Evolutionary conservation across 2,113 vertebrate species (phyloP), one percentile per base, ranked within the genome.

Genomic region (Microtus richardsoni): DNA sequence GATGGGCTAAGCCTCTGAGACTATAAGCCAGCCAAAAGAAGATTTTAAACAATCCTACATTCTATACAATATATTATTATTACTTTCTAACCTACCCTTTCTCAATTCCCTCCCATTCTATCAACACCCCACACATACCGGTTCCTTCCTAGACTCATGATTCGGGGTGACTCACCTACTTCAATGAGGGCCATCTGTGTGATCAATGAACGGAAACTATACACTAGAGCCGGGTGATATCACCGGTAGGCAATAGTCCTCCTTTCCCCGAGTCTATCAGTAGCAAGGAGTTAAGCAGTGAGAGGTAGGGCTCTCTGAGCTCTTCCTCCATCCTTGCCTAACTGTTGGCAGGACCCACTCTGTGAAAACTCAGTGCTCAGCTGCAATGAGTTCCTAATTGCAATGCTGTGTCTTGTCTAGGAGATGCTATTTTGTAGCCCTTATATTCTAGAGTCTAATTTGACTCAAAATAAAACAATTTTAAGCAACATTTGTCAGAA

Each of bases 41-140:
- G 93, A 89, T 16, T 58, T 89, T 91, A 71, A 95, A 30, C 84
- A 91, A 83, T 62, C 13, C 22, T 19, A 88, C 60, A 68, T 78
- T 24, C 4, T 74, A 26, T 21, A 41, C 3, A 36, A 60, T 28
- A 41, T 3, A 60, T 83, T 41, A 6, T 83, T n/a, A 39, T 14
- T 60, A 83, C 79, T 39, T 36, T 60, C 78, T n/a, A 7, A 4
- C 6, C 11, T 60, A 41, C 54, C 80, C 54, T 26, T 41, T 62
- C n/a, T 28, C 58, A 62, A 14, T 6, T 58, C 79, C 52, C 36
- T 39, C 36, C 24, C 13, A 62, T 28, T 0, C 80, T 62, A 41
- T 41, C n/a, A 83, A 26, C 58, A 83, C 0, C 22, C 33, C 12
- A 1, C 22, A 22, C 36, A 60, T 7, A 60, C 54, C 58, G 17